A percentile compares a stretch with the other conserved stretches of the same genome.
Evolutionary conservation across 2,888 invertebrate genomes (phyloP).

Genomic region (Brachyopa scutellaris): DNA sequence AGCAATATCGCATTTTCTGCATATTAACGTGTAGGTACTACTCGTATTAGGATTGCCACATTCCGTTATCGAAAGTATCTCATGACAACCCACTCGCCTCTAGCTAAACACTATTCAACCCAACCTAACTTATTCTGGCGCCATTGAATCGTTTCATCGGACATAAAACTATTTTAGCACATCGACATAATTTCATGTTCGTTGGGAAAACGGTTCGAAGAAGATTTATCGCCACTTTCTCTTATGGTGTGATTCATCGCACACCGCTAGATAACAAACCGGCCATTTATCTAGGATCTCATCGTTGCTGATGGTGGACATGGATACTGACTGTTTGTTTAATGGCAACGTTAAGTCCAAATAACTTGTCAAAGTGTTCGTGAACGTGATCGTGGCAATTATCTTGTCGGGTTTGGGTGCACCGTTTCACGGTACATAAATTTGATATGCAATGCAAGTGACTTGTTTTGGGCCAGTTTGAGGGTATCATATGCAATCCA

Average conservation of each 20-base stretch:
- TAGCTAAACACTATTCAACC: no score
- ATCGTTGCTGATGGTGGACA: conserved; percentile 47
- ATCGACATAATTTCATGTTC: conserved; percentile 13
- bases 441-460: conserved; percentile 6
- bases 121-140: conserved; percentile 41
- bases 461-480: conserved; percentile 2
- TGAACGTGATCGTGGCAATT: conserved; percentile 15
- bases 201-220: conserved; percentile 18
- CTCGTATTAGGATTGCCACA: no score
- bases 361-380: conserved; percentile 39
- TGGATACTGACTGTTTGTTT: conserved; percentile 57
- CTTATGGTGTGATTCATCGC: conserved; percentile 6
- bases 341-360: conserved; percentile 32
- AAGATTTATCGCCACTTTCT: conserved; percentile 68
- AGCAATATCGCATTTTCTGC: no score
- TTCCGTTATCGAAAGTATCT: no score
- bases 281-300: conserved; percentile 39
- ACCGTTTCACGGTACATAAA: background rate
- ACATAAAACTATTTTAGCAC: conserved; percentile 12
- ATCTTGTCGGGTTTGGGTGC: background rate
- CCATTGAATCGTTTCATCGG: conserved; percentile 27
- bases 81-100: no score
- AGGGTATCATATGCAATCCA: background rate
- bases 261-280: conserved; percentile 9
- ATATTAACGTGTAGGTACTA: no score